These are phyloP conservation scores for Drosophila neonasuta DNA, from an alignment of 2,888 invertebrate species.

Conservation along the genomic window DNA sequence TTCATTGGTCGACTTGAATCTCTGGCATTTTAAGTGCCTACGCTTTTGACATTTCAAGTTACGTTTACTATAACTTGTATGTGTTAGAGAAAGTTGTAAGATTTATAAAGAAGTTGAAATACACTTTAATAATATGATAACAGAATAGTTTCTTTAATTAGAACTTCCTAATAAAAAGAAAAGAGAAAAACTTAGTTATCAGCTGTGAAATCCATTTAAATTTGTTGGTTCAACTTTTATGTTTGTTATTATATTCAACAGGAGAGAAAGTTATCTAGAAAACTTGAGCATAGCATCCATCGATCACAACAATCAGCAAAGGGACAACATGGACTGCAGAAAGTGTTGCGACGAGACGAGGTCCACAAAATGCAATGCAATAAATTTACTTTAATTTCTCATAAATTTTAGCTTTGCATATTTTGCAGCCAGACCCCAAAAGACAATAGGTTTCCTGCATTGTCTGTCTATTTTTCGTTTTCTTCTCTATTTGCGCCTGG, in stretches of 20 bases:
- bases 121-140: background rate
- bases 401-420: constrained; percentile 80
- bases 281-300: constrained; percentile 52
- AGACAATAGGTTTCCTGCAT: constrained; percentile 66
- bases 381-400: constrained; percentile 81
- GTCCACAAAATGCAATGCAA: constrained; percentile 68
- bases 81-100: constrained; percentile 29
- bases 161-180: too few species aligned
- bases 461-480: constrained; percentile 13
- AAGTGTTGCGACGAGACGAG: constrained; percentile 48
- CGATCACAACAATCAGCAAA: constrained; percentile 68
- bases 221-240: constrained; percentile 4
- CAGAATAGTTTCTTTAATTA: background rate
- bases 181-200: background rate
- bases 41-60: constrained; percentile 55
- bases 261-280: constrained; percentile 61
- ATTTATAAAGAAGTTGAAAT: background rate
- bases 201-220: constrained; percentile 2
- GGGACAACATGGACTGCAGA: constrained; percentile 41
- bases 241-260: constrained; percentile 20
- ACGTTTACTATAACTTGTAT: constrained; percentile 13
- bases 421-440: constrained; percentile 62
- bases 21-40: constrained; percentile 69
- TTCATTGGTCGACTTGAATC: constrained; percentile 61
- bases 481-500: constrained; percentile 14